Evolutionary conservation across 2,113 vertebrate genomes (phyloP).

Genomic region (Prinia subflava): DNA sequence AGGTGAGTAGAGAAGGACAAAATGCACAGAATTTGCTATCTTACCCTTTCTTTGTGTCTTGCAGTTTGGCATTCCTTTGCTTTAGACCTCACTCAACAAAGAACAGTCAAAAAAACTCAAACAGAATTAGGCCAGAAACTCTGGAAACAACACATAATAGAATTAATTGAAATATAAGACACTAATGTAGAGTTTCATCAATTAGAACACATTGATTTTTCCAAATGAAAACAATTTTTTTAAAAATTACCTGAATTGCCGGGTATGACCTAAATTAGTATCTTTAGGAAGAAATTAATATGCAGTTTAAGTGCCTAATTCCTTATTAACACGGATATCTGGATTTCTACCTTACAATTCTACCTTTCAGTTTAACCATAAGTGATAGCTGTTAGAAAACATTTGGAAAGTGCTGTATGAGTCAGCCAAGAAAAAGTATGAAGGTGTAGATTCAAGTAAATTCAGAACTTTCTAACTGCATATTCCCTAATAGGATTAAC

Average conservation of each 20-base stretch:
- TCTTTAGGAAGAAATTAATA: background rate
- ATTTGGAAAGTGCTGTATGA: background rate
- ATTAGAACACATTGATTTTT: background rate
- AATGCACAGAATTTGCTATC: background rate
- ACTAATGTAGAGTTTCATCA: background rate
- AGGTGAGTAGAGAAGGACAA: conserved; percentile 69
- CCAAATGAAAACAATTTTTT: conserved; percentile 3
- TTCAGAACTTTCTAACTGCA: background rate
- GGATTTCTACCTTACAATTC: background rate
- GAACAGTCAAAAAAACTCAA: background rate
- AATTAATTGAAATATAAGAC: background rate
- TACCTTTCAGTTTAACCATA: background rate
- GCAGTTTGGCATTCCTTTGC: background rate
- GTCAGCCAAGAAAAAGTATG: background rate
- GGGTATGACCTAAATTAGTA: background rate
- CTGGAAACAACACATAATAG: background rate
- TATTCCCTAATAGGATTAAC: background rate
- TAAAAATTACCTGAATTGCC: background rate
- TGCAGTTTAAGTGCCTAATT: background rate
- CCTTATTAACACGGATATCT: background rate
- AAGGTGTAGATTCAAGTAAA: background rate
- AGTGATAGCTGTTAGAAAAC: background rate
- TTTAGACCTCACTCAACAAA: background rate
- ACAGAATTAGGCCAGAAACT: background rate
- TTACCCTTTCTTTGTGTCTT: background rate